These are phyloP conservation scores for Buceros bicornis DNA, from an alignment of 2,797 vertebrate genomes.

Conservation along the genomic window DNA sequence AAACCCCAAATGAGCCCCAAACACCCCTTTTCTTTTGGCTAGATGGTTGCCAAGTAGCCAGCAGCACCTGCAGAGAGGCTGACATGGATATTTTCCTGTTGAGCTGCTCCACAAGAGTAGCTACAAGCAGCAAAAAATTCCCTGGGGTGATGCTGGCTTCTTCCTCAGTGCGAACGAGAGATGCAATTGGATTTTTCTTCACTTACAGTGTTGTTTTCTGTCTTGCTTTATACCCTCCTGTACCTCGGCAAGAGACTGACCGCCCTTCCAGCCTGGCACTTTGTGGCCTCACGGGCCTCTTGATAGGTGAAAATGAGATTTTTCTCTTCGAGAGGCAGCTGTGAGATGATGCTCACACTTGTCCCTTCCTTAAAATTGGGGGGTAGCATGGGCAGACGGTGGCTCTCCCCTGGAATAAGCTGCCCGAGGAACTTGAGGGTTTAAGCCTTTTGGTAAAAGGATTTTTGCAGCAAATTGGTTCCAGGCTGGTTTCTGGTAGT, in stretches of 20 bases:
- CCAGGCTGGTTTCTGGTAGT: not conserved
- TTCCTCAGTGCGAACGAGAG: not conserved
- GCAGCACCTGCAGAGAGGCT: not conserved
- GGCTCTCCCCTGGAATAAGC: not conserved
- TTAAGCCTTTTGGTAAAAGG: not conserved
- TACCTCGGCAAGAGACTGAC: not conserved
- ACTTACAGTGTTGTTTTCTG: not conserved
- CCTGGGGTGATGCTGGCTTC: not conserved
- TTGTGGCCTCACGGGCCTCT: not conserved
- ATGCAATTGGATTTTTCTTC: not conserved
- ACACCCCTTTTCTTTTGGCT: not conserved
- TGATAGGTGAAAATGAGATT: not conserved
- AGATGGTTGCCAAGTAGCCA: not conserved
- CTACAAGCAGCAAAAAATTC: not conserved
- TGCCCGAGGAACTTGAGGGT: accelerated
- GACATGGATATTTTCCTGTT: not conserved
- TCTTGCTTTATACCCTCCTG: not conserved
- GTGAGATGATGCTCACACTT: not conserved
- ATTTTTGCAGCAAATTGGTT: not conserved
- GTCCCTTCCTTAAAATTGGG: not conserved
- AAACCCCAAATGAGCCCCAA: not conserved
- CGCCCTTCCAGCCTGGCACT: not conserved
- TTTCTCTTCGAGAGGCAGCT: not conserved
- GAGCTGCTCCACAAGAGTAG: not conserved
- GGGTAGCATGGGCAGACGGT: accelerated